Evolutionary conservation across 2,797 vertebrate genomes (phyloP).

Genomic region (Sciurus vulgaris): DNA sequence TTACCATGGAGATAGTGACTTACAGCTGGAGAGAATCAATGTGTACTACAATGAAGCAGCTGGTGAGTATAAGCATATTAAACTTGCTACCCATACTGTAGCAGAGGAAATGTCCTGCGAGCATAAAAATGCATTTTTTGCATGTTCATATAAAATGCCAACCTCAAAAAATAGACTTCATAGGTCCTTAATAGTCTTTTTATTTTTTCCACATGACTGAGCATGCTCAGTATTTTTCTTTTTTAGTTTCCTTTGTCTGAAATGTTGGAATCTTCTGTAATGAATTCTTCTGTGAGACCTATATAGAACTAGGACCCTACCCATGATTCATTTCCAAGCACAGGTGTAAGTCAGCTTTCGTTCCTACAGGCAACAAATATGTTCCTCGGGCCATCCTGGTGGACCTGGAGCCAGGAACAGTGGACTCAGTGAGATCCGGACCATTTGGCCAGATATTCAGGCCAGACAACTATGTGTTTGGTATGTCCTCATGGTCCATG

Average conservation of each 20-base stretch:
- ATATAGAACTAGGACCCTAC: neutral
- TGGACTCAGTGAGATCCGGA: constrained; percentile 90
- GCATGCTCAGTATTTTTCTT: neutral
- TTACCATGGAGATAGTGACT: constrained; percentile 96
- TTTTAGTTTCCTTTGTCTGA: neutral
- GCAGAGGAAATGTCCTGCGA: too few species aligned
- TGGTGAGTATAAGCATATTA: constrained; percentile 86
- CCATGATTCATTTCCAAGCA: neutral
- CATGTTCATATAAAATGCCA: neutral
- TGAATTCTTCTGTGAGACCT: neutral
- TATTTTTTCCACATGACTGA: neutral
- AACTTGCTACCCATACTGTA: neutral
- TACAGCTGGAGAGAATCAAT: constrained; percentile 97
- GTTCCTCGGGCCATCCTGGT: constrained; percentile 89
- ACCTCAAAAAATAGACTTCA: neutral
- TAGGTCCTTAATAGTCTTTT: neutral
- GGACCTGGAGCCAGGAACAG: constrained; percentile 89
- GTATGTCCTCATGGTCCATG: constrained; percentile 77
- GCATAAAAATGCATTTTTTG: neutral
- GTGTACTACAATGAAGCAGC: constrained; percentile 98
- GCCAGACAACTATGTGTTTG: constrained; percentile 94
- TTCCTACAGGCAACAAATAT: constrained; percentile 87
- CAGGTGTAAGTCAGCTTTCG: neutral
- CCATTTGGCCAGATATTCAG: constrained; percentile 97
- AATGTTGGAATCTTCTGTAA: neutral